Evolutionary conservation across 2,797 vertebrate species (phyloP), one percentile per base, ranked within the genome.

Genomic region (Anguilla marmorata): DNA sequence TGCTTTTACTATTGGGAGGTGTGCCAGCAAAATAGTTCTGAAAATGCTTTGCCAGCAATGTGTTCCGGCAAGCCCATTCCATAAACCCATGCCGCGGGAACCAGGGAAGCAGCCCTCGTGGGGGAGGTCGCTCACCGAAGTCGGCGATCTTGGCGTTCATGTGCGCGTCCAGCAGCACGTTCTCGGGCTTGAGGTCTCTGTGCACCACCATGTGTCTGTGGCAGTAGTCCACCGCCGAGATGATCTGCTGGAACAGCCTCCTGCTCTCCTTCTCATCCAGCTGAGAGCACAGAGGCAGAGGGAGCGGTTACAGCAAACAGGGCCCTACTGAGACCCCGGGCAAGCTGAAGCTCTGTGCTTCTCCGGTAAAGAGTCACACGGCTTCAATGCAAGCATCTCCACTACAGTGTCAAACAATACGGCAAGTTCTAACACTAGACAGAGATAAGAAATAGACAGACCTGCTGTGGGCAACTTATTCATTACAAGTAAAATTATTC

Each of bases 81-180:
- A 82, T 9, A 50, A 48, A 48, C 79, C 2, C 21, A 6, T 1
- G 9, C 21, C n/a, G 21, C 6, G 2, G 19, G 79, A n/a, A 9
- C 45, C 2, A 12, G 7, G 24, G 19, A 79, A 33, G 74, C 74
- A 6, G 33, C 6, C 14, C 14, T 45, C 4, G 3, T 14, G 37
- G 33, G 19, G 7, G 5, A 2, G 0, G 76, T 21, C 37, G 27
- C 97, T 95, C 94, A 99, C 99, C 99, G 37, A 99, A 99, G 92
- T 99, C 99, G 41, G 98, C 99, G 84, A 99, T 99, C 95, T 99
- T 99, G 83, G 99, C 99, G 90, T 99, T 99, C 99, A 99, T 99
- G 90, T 99, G 97, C 12, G 98, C 98, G 89, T 99, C 99, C 56
- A 99, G 98, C 85, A 99, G 94, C 88, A 99, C 98, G 4, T 99